Percentiles rank a stretch among this genome's conserved stretches.
These are phyloP conservation scores for Sphyrna mokarran DNA, from an alignment of 2,113 vertebrate genomes.

Conservation along the genomic window DNA sequence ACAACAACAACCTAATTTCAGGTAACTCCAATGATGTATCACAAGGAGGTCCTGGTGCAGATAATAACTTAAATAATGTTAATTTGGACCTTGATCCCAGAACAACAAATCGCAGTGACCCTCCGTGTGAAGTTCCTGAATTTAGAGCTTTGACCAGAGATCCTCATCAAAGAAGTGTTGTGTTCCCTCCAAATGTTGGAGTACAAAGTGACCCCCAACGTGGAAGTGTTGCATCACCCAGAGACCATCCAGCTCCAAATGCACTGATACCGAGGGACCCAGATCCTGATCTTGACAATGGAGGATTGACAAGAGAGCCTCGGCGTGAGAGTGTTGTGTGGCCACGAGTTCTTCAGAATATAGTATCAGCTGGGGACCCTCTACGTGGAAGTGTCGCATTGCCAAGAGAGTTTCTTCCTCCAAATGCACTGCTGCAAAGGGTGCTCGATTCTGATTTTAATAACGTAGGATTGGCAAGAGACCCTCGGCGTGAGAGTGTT, in stretches of 20 bases:
- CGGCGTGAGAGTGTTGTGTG: slow-evolving; percentile 9
- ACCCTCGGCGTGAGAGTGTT: background rate
- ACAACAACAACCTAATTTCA: background rate
- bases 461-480: background rate
- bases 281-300: background rate
- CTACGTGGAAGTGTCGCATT: background rate
- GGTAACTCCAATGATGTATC: background rate
- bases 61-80: background rate
- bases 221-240: background rate
- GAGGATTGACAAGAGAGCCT: background rate
- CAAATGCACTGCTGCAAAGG: background rate
- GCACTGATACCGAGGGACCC: background rate
- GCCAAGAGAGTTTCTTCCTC: background rate
- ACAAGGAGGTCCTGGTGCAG: background rate
- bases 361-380: background rate
- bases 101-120: background rate
- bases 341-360: background rate
- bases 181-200: background rate
- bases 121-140: background rate
- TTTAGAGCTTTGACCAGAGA: background rate
- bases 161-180: background rate
- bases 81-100: background rate
- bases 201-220: background rate
- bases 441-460: background rate
- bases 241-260: background rate